A percentile compares a stretch with the other conserved stretches of the same genome.
phyloP scores from a whole-genome alignment of 2,888 invertebrate genomes.

The Aricia artaxerxes region DNA sequence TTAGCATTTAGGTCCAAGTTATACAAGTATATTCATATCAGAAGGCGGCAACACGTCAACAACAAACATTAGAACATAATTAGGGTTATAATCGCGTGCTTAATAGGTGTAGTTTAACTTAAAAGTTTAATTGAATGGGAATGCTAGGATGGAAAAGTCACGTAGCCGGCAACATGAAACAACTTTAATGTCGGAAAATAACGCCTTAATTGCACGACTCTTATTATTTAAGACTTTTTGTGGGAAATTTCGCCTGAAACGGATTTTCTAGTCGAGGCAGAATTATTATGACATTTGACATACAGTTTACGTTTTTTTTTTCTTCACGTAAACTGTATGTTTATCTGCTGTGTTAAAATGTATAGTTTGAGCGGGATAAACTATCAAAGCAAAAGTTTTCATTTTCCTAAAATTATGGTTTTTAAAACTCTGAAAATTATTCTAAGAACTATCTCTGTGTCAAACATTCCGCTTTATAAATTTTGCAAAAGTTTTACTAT shows the following conservation, averaged over 20 bases:
- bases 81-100: conserved; percentile 30
- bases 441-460: too few species aligned
- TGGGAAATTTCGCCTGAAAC: neutral
- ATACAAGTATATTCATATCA: conserved; percentile 20
- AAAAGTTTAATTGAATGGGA: conserved; percentile 31
- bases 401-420: too few species aligned
- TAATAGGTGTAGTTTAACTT: conserved; percentile 27
- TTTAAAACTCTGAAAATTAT: too few species aligned
- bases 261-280: neutral
- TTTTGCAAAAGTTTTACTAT: too few species aligned
- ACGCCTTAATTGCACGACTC: conserved; percentile 16
- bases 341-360: neutral
- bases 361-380: neutral
- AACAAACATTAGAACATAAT: conserved; percentile 30
- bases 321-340: too few species aligned
- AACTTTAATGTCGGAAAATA: conserved; percentile 25
- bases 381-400: too few species aligned
- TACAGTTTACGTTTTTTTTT: neutral
- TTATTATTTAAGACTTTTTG: conserved; percentile 24
- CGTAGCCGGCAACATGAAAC: conserved; percentile 27
- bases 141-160: conserved; percentile 29
- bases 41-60: conserved; percentile 30
- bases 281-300: neutral
- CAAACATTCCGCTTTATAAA: too few species aligned
- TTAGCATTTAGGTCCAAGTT: conserved; percentile 20